Evolutionary conservation across 2,888 invertebrate genomes (phyloP), one percentile per base, ranked within the genome.

Genomic region (Leptarthrus brevirostris): DNA sequence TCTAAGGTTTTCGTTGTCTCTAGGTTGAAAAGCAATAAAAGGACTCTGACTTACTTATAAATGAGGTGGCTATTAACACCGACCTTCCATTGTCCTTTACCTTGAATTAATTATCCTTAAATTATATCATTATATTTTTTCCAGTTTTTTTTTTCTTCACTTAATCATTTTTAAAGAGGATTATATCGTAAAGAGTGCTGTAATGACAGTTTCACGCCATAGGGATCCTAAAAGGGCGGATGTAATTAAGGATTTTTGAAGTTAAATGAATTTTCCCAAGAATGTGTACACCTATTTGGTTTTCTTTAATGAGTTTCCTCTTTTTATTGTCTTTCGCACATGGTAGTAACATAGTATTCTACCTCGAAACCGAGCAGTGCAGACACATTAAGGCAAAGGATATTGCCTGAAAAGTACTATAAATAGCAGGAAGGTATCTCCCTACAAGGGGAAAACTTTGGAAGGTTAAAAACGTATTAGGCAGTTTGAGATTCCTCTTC

Each of bases 391-490:
- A 24, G 24, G 24, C 22, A 10, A 12, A 44, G 40, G 14, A 64
- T 40, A 64, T 44, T 64, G 64, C 26, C 64, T 64, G 24, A 10
- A 64, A 64, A 47, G 26, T 64, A 44, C 24, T 44, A 64, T 64
- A 64, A 64, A 64, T 58, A 58, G 47, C 22, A 47, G 47, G 14
- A 5, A 24, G 44, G 44, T 10, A n/a, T 18, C 8, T 47, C 22
- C 6, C 24, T 20, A 22, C 14, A 8, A 18, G 4, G 22, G 54
- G n/a, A 26, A 24, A 54, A 12, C 6, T 22, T 4, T 54, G n/a
- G 54, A 22, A 64, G 58, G 58, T 58, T 16, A 34, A 58, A 58
- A 58, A 58, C 58, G 58, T 58, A 36, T 58, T 58, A 58, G 36
- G 58, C 58, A 58, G 20, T 58, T 58, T 34, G 20, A 34, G 58